A percentile compares a stretch with the other conserved stretches of the same genome.
phyloP scores from a whole-genome alignment of 1,140 invertebrate genomes.

The Subanguina moxae region DNA sequence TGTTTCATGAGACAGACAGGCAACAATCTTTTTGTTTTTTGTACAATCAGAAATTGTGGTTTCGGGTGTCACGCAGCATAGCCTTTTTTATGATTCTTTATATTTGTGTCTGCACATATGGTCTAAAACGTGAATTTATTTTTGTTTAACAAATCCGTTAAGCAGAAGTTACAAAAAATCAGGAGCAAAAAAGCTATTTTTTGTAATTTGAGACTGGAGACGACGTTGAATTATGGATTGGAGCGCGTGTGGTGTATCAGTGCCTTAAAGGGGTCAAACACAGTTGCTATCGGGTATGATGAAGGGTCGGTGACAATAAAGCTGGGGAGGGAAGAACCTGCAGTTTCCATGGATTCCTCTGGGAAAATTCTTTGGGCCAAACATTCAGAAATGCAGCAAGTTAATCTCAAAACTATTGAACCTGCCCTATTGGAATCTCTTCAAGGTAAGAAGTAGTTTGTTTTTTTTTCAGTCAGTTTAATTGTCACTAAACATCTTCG shows the following conservation, averaged over 20 bases:
- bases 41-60: no score
- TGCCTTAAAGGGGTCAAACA: constrained; percentile 90
- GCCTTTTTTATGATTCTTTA: no score
- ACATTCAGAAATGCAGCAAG: constrained; percentile 96
- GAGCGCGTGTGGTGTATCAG: constrained; percentile 95
- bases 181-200: no score
- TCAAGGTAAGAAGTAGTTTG: constrained; percentile 46
- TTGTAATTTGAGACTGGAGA: constrained; percentile 69
- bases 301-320: constrained; percentile 97
- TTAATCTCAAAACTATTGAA: constrained; percentile 75
- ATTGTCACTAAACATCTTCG: neutral
- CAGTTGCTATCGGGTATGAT: constrained; percentile 93
- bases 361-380: constrained; percentile 98
- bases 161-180: no score
- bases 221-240: constrained; percentile 92
- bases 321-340: constrained; percentile 93
- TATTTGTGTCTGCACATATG: no score
- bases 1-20: no score
- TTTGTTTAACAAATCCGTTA: no score
- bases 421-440: constrained; percentile 47
- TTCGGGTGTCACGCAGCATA: no score
- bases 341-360: constrained; percentile 94
- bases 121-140: no score
- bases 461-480: neutral
- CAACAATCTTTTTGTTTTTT: no score